Percentiles rank a stretch among this genome's conserved stretches.
Evolutionary conservation across 2,113 vertebrate genomes (phyloP).

Genomic region (Colistium nudipinnis): DNA sequence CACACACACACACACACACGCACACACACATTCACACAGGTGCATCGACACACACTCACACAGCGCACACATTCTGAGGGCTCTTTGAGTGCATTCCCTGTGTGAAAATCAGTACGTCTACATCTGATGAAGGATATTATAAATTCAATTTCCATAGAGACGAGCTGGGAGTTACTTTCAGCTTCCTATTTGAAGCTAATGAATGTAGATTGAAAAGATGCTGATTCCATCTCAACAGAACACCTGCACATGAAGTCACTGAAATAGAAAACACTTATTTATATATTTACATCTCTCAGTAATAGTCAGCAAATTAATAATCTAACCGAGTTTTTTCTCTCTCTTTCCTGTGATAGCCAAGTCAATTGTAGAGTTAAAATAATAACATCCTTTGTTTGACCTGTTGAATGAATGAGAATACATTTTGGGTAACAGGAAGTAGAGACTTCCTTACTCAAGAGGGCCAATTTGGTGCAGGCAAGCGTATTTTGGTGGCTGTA

Average conservation of each 20-base stretch:
- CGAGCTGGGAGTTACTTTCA: constrained; percentile 66
- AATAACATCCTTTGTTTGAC: no score
- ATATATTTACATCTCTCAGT: constrained; percentile 60
- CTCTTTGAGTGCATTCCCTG: constrained; percentile 4
- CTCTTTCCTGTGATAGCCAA: no score
- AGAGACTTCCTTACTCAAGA: not conserved
- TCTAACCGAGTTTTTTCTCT: constrained; percentile 28
- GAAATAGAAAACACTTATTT: constrained; percentile 63
- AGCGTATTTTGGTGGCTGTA: constrained; percentile 27
- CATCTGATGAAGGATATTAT: constrained; percentile 54
- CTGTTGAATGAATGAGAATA: no score
- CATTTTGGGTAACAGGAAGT: not conserved
- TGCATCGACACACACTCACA: not conserved
- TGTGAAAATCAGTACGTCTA: constrained; percentile 36
- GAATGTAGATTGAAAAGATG: constrained; percentile 72
- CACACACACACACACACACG: not conserved
- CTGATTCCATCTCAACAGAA: constrained; percentile 62
- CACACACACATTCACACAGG: not conserved
- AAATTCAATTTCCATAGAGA: constrained; percentile 71
- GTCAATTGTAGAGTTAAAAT: no score
- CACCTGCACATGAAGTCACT: constrained; percentile 59
- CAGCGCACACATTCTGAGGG: not conserved
- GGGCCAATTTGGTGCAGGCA: not conserved
- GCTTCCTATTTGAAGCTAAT: constrained; percentile 64
- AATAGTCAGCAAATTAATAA: constrained; percentile 58